A percentile compares a stretch with the other conserved stretches of the same genome.
These are phyloP conservation scores for Cephus nigrinus DNA, from an alignment of 2,888 invertebrate species.

Conservation along the genomic window DNA sequence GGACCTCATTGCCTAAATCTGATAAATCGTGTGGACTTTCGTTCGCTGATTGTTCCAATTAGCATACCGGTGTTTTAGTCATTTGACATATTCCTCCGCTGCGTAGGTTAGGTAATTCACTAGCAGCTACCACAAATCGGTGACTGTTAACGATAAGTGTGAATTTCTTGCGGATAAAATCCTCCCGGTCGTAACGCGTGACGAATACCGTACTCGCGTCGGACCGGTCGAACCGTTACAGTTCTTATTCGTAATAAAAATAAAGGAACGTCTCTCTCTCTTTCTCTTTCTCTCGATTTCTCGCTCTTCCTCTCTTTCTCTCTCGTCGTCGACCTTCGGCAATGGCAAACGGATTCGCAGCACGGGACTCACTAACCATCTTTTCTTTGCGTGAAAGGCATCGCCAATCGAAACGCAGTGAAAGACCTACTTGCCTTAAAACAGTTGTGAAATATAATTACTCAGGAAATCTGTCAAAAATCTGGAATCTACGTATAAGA, in stretches of 20 bases:
- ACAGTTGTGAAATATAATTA: neutral
- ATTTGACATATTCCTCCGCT: neutral
- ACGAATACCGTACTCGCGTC: constrained; percentile 1
- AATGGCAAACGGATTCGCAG: neutral
- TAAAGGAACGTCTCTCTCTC: neutral
- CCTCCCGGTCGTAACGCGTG: constrained; percentile 14
- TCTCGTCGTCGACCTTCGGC: neutral
- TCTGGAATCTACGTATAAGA: neutral
- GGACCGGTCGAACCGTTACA: constrained; percentile 7
- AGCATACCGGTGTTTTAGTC: neutral
- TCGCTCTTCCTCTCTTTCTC: neutral
- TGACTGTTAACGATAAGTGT: neutral
- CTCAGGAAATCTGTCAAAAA: neutral
- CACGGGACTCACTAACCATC: neutral
- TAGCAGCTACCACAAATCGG: constrained; percentile 9
- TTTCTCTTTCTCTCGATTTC: neutral
- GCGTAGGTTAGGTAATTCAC: neutral
- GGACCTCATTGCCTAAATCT: neutral
- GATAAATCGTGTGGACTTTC: neutral
- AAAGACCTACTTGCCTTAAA: neutral
- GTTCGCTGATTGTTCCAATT: neutral
- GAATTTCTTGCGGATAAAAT: neutral
- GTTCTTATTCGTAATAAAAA: neutral
- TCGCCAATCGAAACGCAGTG: neutral
- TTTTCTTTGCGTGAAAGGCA: neutral